A percentile compares a stretch with the other conserved stretches of the same genome.
These are phyloP conservation scores for Stratiomys singularior DNA, from an alignment of 2,888 invertebrate species.

Conservation along the genomic window DNA sequence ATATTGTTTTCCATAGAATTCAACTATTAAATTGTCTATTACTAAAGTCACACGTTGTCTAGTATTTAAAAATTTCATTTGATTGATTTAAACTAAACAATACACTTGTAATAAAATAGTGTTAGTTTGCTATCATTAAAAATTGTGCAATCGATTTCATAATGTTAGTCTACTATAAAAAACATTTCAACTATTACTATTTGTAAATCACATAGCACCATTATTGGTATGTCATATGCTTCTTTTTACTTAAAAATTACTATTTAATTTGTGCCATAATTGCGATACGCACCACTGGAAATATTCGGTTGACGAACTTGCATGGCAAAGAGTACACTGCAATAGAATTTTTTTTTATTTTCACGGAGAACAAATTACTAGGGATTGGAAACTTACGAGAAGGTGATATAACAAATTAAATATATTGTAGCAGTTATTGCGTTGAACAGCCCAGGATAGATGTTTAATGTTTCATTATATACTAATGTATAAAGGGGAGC, in stretches of 20 bases:
- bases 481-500: conserved; percentile 73
- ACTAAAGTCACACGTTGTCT: too few species aligned
- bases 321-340: conserved; percentile 15
- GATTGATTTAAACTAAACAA: too few species aligned
- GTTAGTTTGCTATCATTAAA: too few species aligned
- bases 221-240: background rate
- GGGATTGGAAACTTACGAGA: conserved; percentile 57
- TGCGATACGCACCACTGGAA: background rate
- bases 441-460: conserved; percentile 72
- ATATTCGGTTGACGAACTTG: background rate
- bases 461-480: conserved; percentile 67
- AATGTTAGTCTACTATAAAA: too few species aligned
- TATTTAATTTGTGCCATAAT: too few species aligned
- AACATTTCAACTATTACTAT: too few species aligned
- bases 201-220: background rate
- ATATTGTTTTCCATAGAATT: too few species aligned
- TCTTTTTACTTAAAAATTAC: background rate
- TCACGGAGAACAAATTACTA: too few species aligned
- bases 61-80: too few species aligned
- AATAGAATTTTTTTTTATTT: background rate
- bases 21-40: too few species aligned
- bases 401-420: conserved; percentile 58
- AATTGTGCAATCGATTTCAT: too few species aligned
- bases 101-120: too few species aligned
- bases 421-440: conserved; percentile 68